Evolutionary conservation across 92 coral and sea anemone genomes (phyloP).

Genomic region (Porites rus): DNA sequence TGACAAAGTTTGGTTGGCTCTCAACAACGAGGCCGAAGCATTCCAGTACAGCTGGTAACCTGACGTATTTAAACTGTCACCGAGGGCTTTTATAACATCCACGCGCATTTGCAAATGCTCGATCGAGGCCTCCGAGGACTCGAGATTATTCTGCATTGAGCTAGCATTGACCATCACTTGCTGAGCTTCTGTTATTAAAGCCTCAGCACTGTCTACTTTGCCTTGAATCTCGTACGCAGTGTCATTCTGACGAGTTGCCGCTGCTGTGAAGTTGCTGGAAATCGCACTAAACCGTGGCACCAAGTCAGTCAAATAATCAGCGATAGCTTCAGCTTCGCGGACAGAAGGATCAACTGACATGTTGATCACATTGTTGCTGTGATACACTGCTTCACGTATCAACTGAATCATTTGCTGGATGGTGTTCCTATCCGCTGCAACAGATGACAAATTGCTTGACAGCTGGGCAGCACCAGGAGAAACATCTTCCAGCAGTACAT

Average conservation of each 20-base stretch:
- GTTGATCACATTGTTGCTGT: conserved; percentile 57
- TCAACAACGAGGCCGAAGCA: conserved; percentile 62
- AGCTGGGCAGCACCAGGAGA: conserved; percentile 59
- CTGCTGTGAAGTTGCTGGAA: conserved; percentile 51
- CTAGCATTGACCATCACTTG: not conserved
- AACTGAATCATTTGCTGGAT: conserved; percentile 57
- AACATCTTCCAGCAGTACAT: conserved; percentile 55
- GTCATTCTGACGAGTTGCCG: conserved; percentile 61
- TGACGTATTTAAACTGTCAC: conserved; percentile 39
- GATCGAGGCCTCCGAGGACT: not conserved
- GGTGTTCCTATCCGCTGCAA: conserved; percentile 37
- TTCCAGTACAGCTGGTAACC: conserved; percentile 55
- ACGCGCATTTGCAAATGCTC: conserved; percentile 38
- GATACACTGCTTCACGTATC: conserved; percentile 46
- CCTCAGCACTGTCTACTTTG: conserved; percentile 42
- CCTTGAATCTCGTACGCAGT: conserved; percentile 61
- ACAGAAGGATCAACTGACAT: conserved; percentile 55
- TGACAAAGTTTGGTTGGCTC: conserved; percentile 48
- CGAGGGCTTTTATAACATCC: conserved; percentile 43
- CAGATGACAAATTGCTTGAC: conserved; percentile 38
- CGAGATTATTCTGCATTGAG: conserved; percentile 16
- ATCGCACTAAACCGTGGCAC: conserved; percentile 60
- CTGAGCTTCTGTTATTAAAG: conserved; percentile 27
- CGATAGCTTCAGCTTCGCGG: conserved; percentile 47
- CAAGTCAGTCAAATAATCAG: conserved; percentile 34